phyloP scores from a whole-genome alignment of 2,113 vertebrate species.

The Indri indri region DNA sequence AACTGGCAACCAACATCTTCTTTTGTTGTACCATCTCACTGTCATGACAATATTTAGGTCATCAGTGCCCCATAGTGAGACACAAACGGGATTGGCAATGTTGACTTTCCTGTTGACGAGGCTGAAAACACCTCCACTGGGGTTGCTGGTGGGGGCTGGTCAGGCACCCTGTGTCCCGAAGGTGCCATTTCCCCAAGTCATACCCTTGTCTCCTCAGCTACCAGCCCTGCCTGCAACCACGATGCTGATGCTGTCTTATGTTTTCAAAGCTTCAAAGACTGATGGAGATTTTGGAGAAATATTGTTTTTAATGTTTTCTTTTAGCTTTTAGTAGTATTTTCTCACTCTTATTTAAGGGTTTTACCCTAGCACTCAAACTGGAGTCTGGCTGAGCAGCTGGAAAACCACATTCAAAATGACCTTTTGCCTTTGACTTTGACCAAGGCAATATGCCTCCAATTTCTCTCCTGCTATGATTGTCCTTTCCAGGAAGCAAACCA shows the following conservation, averaged over 20 bases:
- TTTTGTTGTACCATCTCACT: not conserved
- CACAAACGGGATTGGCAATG: not conserved
- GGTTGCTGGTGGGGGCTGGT: no score
- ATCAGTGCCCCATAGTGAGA: not conserved
- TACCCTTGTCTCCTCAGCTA: rapidly evolving
- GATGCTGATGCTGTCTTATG: not conserved
- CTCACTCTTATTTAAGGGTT: not conserved
- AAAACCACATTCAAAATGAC: not conserved
- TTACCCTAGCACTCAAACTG: not conserved
- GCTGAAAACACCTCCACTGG: not conserved
- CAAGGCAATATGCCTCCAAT: not conserved
- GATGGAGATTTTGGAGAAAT: not conserved
- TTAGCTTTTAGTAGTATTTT: not conserved
- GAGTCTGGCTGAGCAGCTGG: not conserved
- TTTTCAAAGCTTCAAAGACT: not conserved
- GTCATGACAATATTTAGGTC: not conserved
- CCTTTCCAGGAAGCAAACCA: not conserved
- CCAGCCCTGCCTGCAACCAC: not conserved
- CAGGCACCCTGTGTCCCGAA: not conserved
- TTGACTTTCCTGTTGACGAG: not conserved
- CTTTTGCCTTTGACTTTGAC: not conserved
- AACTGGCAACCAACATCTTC: not conserved
- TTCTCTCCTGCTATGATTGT: not conserved
- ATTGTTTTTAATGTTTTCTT: not conserved
- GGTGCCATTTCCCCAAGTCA: not conserved